phyloP scores from a whole-genome alignment of 2,888 invertebrate species.

The Sphecodes monilicornis region DNA sequence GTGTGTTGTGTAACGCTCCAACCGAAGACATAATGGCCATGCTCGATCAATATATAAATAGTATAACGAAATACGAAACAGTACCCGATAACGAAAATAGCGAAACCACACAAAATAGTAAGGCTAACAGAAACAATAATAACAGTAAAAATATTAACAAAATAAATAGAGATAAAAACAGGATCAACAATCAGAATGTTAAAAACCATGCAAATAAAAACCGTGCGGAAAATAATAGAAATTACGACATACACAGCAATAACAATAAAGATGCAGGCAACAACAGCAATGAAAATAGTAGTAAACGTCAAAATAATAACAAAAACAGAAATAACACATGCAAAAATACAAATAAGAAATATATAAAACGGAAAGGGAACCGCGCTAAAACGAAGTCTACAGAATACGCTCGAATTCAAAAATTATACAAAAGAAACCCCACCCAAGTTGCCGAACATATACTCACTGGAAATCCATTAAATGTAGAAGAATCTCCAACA shows the following conservation, averaged over 20 bases:
- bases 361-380: background rate
- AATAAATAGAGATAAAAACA: too few species aligned
- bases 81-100: background rate
- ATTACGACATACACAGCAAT: background rate
- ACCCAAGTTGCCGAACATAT: constrained; percentile 7
- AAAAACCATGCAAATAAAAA: too few species aligned
- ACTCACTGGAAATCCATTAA: background rate
- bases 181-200: too few species aligned
- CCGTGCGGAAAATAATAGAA: background rate
- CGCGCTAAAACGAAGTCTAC: background rate
- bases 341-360: background rate
- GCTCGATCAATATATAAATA: background rate
- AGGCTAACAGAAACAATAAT: background rate
- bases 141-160: background rate
- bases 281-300: background rate
- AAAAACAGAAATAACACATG: background rate
- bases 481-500: background rate
- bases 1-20: background rate
- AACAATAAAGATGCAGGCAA: background rate
- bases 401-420: background rate
- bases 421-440: background rate
- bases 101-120: background rate
- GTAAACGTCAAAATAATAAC: too few species aligned
- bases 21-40: background rate
- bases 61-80: too few species aligned